Evolutionary conservation across 2,888 invertebrate genomes (phyloP), one percentile per base, ranked within the genome.

Genomic region (Stenoptilia bipunctidactyla): DNA sequence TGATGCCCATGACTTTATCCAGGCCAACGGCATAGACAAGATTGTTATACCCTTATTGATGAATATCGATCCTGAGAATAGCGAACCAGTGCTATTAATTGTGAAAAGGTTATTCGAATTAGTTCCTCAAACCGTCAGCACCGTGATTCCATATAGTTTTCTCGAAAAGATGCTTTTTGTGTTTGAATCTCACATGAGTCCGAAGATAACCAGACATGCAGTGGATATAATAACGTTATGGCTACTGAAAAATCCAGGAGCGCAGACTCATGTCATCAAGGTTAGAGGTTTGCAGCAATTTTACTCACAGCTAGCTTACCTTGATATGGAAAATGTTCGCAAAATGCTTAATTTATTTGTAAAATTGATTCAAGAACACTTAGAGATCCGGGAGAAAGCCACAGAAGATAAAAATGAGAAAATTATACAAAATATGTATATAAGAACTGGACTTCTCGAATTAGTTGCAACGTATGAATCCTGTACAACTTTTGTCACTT

Each of bases 231-330:
- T 82, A 1, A 44, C 50, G 20, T 15, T 50, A 13, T 80, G 76
- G 80, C 45, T 82, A 9, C 79, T 76, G 1, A 59, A 59, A 0
- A 75, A 72, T 20, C 75, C 77, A 0, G 58, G 49, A 33, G 49
- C 69, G 0, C 82, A 82, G 53, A 58, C 66, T 0, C 54, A 70
- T 13, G 62, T 80, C 0, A 76, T 80, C 70, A 71, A 69, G 46
- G 15, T 63, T 1, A 73, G 66, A 53, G 79, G 80, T 0, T 40
- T 82, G 0, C 64, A 68, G 34, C 63, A 69, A 0, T 79, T 82
- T 44, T 80, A 80, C 39, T 30, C 61, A 0, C 74, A 79, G 49
- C 51, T 75, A 0, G 13, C 52, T 0, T 66, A 69, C 39, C 41
- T 80, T 12, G 72, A 75, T 10, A 44, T 51, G 0, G 48, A 54